Conservation (phyloP, 2,888 invertebrate species). For the Xylota sylvarum region DNA sequence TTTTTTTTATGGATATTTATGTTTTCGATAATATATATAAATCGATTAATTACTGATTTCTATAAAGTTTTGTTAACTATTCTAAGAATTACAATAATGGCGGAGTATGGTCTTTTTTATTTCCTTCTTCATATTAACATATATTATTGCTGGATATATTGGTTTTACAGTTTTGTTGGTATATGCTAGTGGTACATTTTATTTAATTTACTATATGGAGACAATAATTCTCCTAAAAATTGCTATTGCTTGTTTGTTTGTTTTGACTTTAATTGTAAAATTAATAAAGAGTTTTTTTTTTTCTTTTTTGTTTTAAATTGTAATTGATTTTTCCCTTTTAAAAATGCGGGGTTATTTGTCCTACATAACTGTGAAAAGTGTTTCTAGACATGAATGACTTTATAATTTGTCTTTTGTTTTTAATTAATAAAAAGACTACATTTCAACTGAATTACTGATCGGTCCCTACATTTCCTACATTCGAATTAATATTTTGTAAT, state of each 20-base stretch:
- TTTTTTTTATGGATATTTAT: slow-evolving; percentile 30
- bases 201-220: slow-evolving; percentile 43
- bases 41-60: slow-evolving; percentile 51
- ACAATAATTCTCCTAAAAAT: slow-evolving; percentile 64
- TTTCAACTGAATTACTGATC: slow-evolving; percentile 23
- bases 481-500: slow-evolving; percentile 2
- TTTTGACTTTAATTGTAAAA: slow-evolving; percentile 31
- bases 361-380: neutral
- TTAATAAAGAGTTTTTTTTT: slow-evolving; percentile 21
- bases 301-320: slow-evolving; percentile 21
- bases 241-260: slow-evolving; percentile 65
- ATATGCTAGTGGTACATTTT: slow-evolving; percentile 25
- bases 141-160: slow-evolving; percentile 46
- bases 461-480: slow-evolving; percentile 26
- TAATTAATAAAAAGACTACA: slow-evolving; percentile 9
- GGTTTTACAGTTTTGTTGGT: slow-evolving; percentile 22
- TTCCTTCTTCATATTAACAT: neutral
- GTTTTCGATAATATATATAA: slow-evolving; percentile 41
- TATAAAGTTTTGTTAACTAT: slow-evolving; percentile 45
- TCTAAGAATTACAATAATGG: slow-evolving; percentile 67
- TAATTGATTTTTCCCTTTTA: slow-evolving; percentile 4
- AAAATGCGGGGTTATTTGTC: slow-evolving; percentile 13
- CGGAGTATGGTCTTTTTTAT: slow-evolving; percentile 42
- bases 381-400: neutral
- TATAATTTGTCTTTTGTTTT: neutral